Evolutionary conservation across 2,888 invertebrate genomes (phyloP).

Genomic region (Automeris io): DNA sequence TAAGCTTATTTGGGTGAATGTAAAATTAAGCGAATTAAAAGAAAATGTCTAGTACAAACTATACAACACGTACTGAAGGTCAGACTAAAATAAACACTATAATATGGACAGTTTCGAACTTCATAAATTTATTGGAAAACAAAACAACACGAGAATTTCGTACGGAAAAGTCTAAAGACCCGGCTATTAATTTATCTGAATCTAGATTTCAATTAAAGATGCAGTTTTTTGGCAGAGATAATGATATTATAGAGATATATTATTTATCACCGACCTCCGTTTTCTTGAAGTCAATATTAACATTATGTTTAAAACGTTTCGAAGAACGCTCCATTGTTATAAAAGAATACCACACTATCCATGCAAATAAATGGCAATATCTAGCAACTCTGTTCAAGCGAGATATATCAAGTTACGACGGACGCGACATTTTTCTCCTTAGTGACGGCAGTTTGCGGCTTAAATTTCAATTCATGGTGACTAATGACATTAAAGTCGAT

Average conservation of each 20-base stretch:
- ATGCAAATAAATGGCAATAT: slow-evolving; percentile 67
- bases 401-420: slow-evolving; percentile 51
- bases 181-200: slow-evolving; percentile 26
- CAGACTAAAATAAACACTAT: slow-evolving; percentile 61
- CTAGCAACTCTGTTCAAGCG: slow-evolving; percentile 57
- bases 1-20: too few relatives aligned
- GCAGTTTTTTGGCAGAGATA: slow-evolving; percentile 57
- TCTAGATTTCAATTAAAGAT: slow-evolving; percentile 60
- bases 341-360: slow-evolving; percentile 60
- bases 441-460: slow-evolving; percentile 59
- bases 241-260: slow-evolving; percentile 63
- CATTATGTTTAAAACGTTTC: slow-evolving; percentile 57
- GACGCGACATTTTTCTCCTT: slow-evolving; percentile 47
- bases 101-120: slow-evolving; percentile 61
- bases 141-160: slow-evolving; percentile 54
- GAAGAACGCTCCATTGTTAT: slow-evolving; percentile 62
- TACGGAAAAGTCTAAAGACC: slow-evolving; percentile 45
- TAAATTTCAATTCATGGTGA: slow-evolving; percentile 63
- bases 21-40: slow-evolving; percentile 7
- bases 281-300: slow-evolving; percentile 57
- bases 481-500: slow-evolving; percentile 58
- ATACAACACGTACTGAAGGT: slow-evolving; percentile 57
- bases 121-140: slow-evolving; percentile 47
- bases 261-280: slow-evolving; percentile 54
- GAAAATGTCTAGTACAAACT: slow-evolving; percentile 31